Conservation (phyloP, 2,888 invertebrate species). For the Noctua janthe region DNA sequence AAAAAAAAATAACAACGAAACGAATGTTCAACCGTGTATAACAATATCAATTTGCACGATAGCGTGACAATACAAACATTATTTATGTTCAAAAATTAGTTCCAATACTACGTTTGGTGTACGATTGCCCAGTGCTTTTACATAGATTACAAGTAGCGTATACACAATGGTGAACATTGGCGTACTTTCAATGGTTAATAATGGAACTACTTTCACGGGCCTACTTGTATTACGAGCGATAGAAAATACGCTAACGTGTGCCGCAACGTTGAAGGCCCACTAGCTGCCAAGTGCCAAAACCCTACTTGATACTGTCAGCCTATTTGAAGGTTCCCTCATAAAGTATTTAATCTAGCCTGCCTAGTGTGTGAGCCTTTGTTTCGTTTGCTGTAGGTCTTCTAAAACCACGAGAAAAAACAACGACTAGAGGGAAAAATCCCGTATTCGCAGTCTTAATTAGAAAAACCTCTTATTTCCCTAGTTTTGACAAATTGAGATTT, state of each 20-base stretch:
- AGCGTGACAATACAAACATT: conserved; percentile 6
- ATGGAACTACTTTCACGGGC: conserved; percentile 43
- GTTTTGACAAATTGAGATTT: background rate
- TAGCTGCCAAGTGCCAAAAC: conserved; percentile 40
- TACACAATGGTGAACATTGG: conserved; percentile 29
- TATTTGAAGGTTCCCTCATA: background rate
- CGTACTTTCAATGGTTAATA: conserved; percentile 44
- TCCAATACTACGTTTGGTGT: conserved; percentile 17
- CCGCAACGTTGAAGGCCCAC: conserved; percentile 26
- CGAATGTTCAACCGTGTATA: conserved; percentile 18
- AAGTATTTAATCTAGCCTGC: background rate
- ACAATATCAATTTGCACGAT: conserved; percentile 12
- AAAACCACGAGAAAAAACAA: background rate
- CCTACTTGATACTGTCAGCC: conserved; percentile 12
- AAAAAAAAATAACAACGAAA: conserved; percentile 28
- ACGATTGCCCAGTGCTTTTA: conserved; percentile 20
- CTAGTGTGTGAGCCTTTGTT: background rate
- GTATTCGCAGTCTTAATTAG: background rate
- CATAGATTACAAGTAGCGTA: conserved; percentile 21
- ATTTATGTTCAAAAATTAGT: conserved; percentile 26
- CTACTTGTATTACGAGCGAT: conserved; percentile 28
- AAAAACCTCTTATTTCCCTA: background rate
- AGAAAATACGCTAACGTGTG: conserved; percentile 20
- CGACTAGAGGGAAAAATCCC: background rate
- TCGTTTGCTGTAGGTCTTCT: background rate